Conservation (phyloP, 1,140 invertebrate species). For the Saxidomus purpurata region DNA sequence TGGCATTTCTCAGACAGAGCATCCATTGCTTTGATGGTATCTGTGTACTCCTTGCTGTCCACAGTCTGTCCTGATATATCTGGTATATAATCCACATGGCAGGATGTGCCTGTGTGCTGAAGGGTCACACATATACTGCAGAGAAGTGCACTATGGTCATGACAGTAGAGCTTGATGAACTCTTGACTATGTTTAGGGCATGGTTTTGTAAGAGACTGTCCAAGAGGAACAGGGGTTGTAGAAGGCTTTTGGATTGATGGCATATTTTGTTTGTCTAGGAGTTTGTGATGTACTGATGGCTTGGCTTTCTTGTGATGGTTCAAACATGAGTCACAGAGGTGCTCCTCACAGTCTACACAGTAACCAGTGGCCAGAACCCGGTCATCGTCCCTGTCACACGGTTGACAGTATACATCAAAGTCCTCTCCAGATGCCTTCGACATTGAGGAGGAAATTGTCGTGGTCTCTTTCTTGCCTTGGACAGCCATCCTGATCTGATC, state of each 20-base stretch:
- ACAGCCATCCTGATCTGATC: too few species aligned
- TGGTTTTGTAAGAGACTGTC: neutral
- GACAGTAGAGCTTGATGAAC: slow-evolving; percentile 5
- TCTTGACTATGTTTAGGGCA: neutral
- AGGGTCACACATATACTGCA: neutral
- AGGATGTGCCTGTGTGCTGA: neutral
- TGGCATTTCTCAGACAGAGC: too few species aligned
- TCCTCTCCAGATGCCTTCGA: too few species aligned
- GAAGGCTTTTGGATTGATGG: too few species aligned
- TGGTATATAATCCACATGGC: slow-evolving; percentile 3
- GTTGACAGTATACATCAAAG: too few species aligned
- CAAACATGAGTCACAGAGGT: neutral
- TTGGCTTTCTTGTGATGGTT: neutral
- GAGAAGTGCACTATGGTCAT: neutral
- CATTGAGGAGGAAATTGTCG: too few species aligned
- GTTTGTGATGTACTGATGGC: neutral
- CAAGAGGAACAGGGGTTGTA: neutral
- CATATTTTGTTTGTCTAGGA: too few species aligned
- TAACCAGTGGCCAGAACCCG: neutral
- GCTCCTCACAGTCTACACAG: neutral
- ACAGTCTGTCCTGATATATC: neutral
- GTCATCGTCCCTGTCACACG: neutral
- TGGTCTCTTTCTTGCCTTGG: too few species aligned
- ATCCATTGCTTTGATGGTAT: neutral
- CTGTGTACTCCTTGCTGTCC: neutral